Conservation (phyloP, 2,797 vertebrate genomes). For the Crax fasciolata region DNA sequence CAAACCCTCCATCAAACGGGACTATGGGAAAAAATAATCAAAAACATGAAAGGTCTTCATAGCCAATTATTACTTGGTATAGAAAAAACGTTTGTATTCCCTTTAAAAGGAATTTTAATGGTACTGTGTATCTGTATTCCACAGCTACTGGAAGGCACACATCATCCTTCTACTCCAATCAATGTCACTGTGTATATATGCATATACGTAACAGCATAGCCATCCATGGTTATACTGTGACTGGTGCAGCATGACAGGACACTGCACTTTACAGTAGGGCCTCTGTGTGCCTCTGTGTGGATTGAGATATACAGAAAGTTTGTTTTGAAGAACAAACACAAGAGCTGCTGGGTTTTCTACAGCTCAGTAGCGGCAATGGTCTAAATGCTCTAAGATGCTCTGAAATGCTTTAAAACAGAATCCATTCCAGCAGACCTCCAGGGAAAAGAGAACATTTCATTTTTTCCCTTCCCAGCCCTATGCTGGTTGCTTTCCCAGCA, state of each 20-base stretch:
- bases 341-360: neutral
- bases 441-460: neutral
- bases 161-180: neutral
- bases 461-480: neutral
- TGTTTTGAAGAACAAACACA: neutral
- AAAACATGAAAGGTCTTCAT: neutral
- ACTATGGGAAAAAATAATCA: neutral
- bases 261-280: neutral
- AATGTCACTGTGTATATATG: neutral
- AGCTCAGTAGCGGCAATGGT: neutral
- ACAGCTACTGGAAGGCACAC: neutral
- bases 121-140: neutral
- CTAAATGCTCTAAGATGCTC: neutral
- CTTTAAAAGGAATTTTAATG: neutral
- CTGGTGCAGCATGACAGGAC: neutral
- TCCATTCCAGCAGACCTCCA: neutral
- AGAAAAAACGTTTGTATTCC: neutral
- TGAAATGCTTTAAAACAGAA: neutral
- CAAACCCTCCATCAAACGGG: neutral
- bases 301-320: neutral
- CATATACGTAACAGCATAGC: neutral
- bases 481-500: neutral
- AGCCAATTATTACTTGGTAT: neutral
- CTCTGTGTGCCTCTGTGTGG: neutral
- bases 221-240: rapidly evolving